phyloP scores from a whole-genome alignment of 2,888 invertebrate species.

The Dryobota labecula region DNA sequence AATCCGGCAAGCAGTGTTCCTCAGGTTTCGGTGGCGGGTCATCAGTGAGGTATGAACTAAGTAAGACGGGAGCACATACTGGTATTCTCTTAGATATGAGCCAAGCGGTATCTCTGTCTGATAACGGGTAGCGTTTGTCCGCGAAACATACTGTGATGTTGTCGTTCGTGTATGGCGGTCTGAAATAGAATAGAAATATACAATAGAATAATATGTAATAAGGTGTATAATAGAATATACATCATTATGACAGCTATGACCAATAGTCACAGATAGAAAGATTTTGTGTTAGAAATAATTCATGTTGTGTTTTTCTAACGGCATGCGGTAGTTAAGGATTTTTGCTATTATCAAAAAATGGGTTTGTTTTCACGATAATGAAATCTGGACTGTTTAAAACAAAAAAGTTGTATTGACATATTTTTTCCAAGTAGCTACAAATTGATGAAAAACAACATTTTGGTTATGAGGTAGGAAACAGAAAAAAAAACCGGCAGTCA shows the following conservation, averaged over 20 bases:
- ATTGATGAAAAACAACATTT: neutral
- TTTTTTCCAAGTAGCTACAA: neutral
- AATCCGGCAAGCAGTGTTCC: constrained; percentile 81
- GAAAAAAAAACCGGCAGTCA: too few species aligned
- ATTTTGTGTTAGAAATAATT: too few species aligned
- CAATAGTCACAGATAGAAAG: too few species aligned
- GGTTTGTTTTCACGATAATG: too few species aligned
- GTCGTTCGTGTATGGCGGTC: constrained; percentile 90
- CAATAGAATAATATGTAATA: too few species aligned
- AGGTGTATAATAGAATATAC: neutral
- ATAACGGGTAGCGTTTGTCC: constrained; percentile 88
- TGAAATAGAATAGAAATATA: constrained; percentile 68
- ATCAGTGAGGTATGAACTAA: constrained; percentile 91
- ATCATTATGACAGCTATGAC: neutral
- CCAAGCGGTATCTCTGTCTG: constrained; percentile 89
- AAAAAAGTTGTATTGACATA: neutral
- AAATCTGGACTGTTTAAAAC: neutral
- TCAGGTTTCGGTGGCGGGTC: constrained; percentile 77
- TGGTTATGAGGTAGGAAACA: neutral
- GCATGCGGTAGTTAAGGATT: neutral
- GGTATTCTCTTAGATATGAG: constrained; percentile 90
- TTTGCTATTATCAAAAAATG: neutral
- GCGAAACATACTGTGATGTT: constrained; percentile 93
- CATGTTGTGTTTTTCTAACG: too few species aligned
- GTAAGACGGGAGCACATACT: constrained; percentile 92